phyloP scores from a whole-genome alignment of 2,797 vertebrate genomes.

The Anniella stebbinsi region DNA sequence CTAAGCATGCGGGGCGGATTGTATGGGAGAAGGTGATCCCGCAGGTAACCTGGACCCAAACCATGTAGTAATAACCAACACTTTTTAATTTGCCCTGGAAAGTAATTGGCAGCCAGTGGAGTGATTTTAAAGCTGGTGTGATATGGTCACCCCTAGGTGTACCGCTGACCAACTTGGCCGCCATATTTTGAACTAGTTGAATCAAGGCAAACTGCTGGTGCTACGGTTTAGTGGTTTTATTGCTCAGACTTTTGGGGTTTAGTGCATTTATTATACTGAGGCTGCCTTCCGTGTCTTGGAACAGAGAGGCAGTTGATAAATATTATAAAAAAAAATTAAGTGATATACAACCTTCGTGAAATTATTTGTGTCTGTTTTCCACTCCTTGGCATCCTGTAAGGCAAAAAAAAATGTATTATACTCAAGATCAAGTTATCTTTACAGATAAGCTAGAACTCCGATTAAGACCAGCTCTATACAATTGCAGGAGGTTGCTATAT shows the following conservation, averaged over 20 bases:
- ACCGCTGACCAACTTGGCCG: no score
- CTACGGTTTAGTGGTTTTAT: background rate
- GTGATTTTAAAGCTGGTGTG: no score
- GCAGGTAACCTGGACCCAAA: no score
- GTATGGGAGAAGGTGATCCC: no score
- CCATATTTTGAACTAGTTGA: no score
- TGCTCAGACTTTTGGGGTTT: background rate
- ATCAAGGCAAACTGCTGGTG: background rate
- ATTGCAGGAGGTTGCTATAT: background rate
- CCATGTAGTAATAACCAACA: no score
- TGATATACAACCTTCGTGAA: slow-evolving; percentile 63
- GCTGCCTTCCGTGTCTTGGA: background rate
- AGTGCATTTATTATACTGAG: background rate
- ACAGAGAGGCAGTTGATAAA: background rate
- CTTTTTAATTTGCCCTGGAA: no score
- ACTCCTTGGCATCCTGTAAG: slow-evolving; percentile 68
- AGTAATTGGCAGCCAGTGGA: no score
- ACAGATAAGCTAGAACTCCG: background rate
- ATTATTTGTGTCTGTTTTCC: slow-evolving; percentile 62
- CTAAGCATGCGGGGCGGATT: no score
- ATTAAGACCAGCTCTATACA: background rate
- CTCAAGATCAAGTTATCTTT: background rate
- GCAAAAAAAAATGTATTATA: background rate
- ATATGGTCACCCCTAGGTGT: no score
- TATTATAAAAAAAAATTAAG: background rate